Base-by-base conservation (phyloP, 2,797 vertebrate species). In the Myotis vivesi region DNA sequence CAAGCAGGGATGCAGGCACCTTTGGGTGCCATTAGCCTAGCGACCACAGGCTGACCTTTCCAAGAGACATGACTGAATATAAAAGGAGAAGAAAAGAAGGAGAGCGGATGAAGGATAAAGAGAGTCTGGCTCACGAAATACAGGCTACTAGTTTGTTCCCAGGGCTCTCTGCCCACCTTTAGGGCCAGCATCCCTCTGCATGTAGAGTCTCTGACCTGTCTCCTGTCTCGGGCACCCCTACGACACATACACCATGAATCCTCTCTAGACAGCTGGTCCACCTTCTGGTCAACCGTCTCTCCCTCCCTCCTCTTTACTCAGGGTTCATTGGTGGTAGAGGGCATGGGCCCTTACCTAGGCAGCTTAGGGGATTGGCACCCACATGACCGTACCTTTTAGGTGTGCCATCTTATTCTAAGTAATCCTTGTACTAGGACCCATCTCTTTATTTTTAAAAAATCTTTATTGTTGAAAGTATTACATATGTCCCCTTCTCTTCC, bases 1-100 rank as follows among this genome's bases (percentile, higher is more conserved):
- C 84, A 77, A 51, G 33, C 38, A 2, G 68, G 69, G 84, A 59
- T 73, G 17, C 69, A 86, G 1, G 87, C 41, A 83, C 53, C 69
- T 83, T 64, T 33, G 41, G 28, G 82, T 92, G 77, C 46, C 33
- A 69, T 95, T 62, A 90, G 75, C 38, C 22, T 62, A 92, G 30
- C 68, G 91, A 53, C 76, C 87, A 75, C 12, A 33, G 88, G 33
- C 75, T 87, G 83, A 91, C 91, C 83, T 94, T 95, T 87, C 62
- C 44, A 30, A 41, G 91, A 59, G 76, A 64, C 79, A 62, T 91
- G 81, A 85, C 92, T 92, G 57, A 95, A 53, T 77, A 82, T 87
- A 55, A 95, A 95, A 89, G 82, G 71, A 90, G 81, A 85, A 87
- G 83, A 87, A 96, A 91, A 94, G 59, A 66, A 92, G 91, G 95